phyloP scores from a whole-genome alignment of 2,113 vertebrate genomes.

The Pollimyrus isidori region DNA sequence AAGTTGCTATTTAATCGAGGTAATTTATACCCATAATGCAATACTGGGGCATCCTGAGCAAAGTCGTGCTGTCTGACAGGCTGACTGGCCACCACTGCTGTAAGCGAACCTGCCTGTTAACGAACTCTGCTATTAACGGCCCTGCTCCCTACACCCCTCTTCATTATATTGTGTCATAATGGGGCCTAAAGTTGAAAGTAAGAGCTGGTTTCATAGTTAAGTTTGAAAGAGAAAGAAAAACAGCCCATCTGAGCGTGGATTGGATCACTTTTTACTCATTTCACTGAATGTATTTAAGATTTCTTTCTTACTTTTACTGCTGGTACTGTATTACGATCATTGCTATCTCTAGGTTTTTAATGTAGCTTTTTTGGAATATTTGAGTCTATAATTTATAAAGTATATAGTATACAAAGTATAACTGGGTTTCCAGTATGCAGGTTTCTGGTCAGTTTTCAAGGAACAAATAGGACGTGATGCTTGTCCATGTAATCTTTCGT shows the following conservation, averaged over 20 bases:
- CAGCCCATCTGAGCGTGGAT: neutral
- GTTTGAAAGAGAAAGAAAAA: neutral
- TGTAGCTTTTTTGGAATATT: neutral
- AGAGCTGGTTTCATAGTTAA: neutral
- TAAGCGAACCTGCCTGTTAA: neutral
- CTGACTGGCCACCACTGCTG: neutral
- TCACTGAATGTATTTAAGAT: neutral
- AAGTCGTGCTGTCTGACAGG: neutral
- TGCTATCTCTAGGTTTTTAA: neutral
- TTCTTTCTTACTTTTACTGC: neutral
- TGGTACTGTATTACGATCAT: neutral
- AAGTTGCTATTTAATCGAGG: neutral
- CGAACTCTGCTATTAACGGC: too few species aligned
- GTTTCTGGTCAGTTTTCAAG: neutral
- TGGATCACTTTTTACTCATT: neutral
- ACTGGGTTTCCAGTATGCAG: neutral
- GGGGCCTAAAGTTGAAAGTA: neutral
- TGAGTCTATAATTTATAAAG: neutral
- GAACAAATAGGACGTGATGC: neutral
- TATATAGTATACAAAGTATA: neutral
- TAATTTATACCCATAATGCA: neutral
- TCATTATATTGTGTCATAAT: neutral
- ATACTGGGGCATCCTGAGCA: neutral
- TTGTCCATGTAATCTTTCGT: neutral
- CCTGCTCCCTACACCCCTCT: neutral